A percentile compares a stretch with the other conserved stretches of the same genome.
Evolutionary conservation across 64 coral and sea anemone genomes (phyloP).

Genomic region (Anthopleura sola): DNA sequence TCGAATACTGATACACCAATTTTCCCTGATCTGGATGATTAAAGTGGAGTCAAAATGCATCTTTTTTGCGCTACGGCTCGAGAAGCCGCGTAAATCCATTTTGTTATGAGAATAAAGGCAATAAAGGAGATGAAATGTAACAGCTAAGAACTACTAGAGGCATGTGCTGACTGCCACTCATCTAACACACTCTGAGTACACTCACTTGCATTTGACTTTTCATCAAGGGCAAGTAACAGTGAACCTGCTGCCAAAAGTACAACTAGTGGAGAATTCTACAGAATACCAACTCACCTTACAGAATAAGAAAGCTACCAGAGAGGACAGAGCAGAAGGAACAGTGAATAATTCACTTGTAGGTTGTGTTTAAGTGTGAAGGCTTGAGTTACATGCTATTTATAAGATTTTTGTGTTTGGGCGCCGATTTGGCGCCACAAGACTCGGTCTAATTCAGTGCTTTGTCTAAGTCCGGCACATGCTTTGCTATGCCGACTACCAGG

Average conservation of each 20-base stretch:
- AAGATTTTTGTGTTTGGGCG: conserved; percentile 88
- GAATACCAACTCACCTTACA: not conserved
- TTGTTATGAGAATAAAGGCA: conserved; percentile 5
- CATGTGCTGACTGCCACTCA: conserved; percentile 1
- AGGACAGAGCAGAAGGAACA: not conserved
- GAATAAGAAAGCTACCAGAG: not conserved
- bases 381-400: conserved; percentile 99
- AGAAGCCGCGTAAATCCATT: not conserved
- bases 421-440: conserved; percentile 78
- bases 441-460: conserved; percentile 90
- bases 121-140: not conserved
- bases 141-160: not conserved
- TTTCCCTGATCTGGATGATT: conserved; percentile 93
- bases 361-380: conserved; percentile 57
- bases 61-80: conserved; percentile 67
- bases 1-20: conserved; percentile 78
- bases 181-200: not conserved
- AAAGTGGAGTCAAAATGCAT: conserved; percentile 78
- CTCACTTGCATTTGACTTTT: not conserved
- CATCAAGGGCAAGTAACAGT: not conserved
- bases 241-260: conserved; percentile 14
- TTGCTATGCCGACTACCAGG: conserved; percentile 83
- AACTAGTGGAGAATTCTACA: conserved; percentile 4
- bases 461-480: conserved; percentile 93
- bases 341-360: conserved; percentile 17